Evolutionary conservation across 2,113 vertebrate genomes (phyloP).

Genomic region (Nycticorax nycticorax): DNA sequence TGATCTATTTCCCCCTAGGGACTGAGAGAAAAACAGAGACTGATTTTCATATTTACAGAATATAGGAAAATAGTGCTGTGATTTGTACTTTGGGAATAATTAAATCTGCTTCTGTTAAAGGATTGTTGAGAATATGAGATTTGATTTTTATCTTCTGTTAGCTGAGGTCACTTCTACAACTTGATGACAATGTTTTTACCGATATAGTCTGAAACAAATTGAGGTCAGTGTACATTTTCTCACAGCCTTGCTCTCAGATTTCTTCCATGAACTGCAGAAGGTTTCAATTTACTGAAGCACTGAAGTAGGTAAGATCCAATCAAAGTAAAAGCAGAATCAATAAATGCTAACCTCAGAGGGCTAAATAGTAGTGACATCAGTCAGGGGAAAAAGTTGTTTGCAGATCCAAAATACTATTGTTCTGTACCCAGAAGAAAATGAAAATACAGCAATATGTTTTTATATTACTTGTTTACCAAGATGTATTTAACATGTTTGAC

Average conservation of each 20-base stretch:
- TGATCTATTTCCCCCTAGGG: background rate
- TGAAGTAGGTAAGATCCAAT: constrained; percentile 78
- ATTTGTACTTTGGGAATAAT: background rate
- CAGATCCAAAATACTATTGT: constrained; percentile 38
- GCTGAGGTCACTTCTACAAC: constrained; percentile 60
- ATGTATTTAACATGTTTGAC: constrained; percentile 13
- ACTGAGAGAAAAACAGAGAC: background rate
- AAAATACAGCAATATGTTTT: constrained; percentile 19
- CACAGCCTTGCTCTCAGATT: constrained; percentile 70
- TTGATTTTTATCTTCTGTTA: constrained; percentile 56
- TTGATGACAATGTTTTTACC: constrained; percentile 70
- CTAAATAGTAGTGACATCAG: constrained; percentile 73
- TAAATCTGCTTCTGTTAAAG: background rate
- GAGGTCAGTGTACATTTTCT: constrained; percentile 78
- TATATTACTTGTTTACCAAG: constrained; percentile 32
- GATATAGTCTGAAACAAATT: constrained; percentile 74
- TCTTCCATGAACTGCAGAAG: constrained; percentile 77
- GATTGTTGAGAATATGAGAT: background rate
- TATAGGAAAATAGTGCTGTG: background rate
- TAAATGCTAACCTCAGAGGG: constrained; percentile 72
- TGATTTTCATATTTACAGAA: background rate
- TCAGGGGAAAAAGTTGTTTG: constrained; percentile 61
- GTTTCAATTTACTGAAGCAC: constrained; percentile 81
- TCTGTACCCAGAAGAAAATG: background rate
- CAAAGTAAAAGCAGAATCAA: constrained; percentile 79